These are phyloP conservation scores for Eledone cirrhosa DNA, from an alignment of 2,888 invertebrate genomes.

Conservation along the genomic window DNA sequence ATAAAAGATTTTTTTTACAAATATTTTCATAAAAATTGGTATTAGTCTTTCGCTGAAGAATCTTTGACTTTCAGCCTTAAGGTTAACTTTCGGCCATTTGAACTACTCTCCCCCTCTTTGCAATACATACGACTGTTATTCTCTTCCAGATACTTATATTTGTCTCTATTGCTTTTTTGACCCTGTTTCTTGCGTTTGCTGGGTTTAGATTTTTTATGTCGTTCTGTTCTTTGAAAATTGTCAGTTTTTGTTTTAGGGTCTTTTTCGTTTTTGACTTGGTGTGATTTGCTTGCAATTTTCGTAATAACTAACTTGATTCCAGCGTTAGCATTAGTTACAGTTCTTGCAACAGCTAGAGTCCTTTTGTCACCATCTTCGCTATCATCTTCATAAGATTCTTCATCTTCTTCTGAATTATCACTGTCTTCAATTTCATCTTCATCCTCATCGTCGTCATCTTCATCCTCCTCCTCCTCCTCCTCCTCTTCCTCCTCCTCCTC, in stretches of 20 bases:
- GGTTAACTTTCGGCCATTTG: slow-evolving; percentile 42
- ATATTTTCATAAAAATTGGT: no score
- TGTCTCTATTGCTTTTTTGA: slow-evolving; percentile 25
- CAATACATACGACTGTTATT: slow-evolving; percentile 33
- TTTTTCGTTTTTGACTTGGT: not conserved
- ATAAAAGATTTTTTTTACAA: not conserved
- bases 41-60: no score
- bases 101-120: slow-evolving; percentile 42
- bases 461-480: not conserved
- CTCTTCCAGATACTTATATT: slow-evolving; percentile 9
- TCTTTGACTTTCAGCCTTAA: slow-evolving; percentile 37
- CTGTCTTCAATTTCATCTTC: slow-evolving; percentile 38
- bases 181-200: slow-evolving; percentile 30
- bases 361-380: slow-evolving; percentile 35
- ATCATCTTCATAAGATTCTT: slow-evolving; percentile 30
- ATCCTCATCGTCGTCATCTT: no score
- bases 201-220: slow-evolving; percentile 26
- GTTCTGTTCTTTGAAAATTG: slow-evolving; percentile 22
- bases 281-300: slow-evolving; percentile 38
- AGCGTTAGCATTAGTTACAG: slow-evolving; percentile 58
- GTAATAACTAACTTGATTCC: slow-evolving; percentile 66
- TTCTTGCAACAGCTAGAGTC: slow-evolving; percentile 54
- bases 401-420: slow-evolving; percentile 33
- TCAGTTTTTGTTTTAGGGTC: not conserved
- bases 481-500: slow-evolving; percentile 31